Evolutionary conservation across 2,888 invertebrate genomes (phyloP).

Genomic region (Heliconius ismenius): DNA sequence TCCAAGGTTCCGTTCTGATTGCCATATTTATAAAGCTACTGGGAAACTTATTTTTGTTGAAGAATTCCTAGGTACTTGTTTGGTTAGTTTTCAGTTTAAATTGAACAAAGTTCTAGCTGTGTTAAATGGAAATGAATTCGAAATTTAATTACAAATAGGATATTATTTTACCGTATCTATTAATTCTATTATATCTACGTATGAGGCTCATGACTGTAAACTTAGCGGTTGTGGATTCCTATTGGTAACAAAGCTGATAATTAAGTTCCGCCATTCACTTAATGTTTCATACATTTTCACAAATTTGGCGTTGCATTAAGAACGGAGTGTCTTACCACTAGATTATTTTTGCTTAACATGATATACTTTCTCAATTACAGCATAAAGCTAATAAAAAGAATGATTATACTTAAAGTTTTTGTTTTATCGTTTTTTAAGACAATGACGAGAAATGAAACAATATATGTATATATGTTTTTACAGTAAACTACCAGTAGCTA

Average conservation of each 20-base stretch:
- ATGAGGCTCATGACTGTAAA: too few relatives aligned
- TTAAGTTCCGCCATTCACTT: too few relatives aligned
- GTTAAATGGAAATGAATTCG: background rate
- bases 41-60: background rate
- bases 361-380: background rate
- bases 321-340: background rate
- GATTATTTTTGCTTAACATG: background rate
- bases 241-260: too few relatives aligned
- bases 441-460: background rate
- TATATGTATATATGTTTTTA: too few relatives aligned
- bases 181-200: background rate
- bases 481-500: background rate
- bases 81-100: background rate
- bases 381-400: background rate
- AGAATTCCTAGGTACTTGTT: background rate
- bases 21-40: constrained; percentile 13
- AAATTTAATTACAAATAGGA: background rate
- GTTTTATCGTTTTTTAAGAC: background rate
- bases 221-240: too few relatives aligned
- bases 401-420: background rate
- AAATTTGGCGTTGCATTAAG: background rate
- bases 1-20: background rate
- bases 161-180: background rate
- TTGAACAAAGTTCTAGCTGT: background rate
- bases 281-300: background rate